Base-by-base conservation (phyloP, 2,797 vertebrate species). In the Syngnathus rostellatus region DNA sequence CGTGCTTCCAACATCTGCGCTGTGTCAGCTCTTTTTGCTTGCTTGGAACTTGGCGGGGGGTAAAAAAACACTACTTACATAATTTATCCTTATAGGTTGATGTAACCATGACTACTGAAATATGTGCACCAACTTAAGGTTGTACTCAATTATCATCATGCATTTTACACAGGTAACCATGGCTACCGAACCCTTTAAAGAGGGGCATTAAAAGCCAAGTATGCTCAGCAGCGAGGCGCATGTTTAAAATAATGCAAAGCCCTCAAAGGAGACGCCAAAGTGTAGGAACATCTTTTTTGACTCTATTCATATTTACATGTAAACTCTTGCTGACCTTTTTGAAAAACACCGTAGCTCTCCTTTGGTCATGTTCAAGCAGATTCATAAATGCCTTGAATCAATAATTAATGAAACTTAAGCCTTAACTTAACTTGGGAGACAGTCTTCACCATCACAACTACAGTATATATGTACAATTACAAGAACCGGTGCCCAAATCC, bases 51-150 rank as follows among this genome's bases (percentile, higher is more conserved):
- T 10, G 19, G 75, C 6, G 6, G 16, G 46, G 46, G 17, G 5
- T 68, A 70, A 54, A 79, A 80, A 77, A 78, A 77, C 74, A 79
- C 71, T 64, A 64, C 77, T 88, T 89, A 85, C 80, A 88, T 89
- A 84, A 88, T 83, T 85, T 66, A 84, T 84, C 77, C 80, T 87
- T 83, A 45, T 41, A 62, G 60, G 81, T 83, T 85, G 85, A 83
- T 81, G 85, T 88, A 86, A 81, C 82, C 80, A 85, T 87, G 83
- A 78, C 78, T 68, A 88, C 85, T 62, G 69, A 78, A 86, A 82
- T 73, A 72, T 87, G 75, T 76, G 72, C 80, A 81, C 73, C 75
- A 74, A 81, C 83, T 85, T 84, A 78, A 81, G 81, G 83, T 86
- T 84, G 86, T 88, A 86, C 71, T 84, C 54, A 64, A 64, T 74